phyloP scores from a whole-genome alignment of 2,113 vertebrate genomes.

The Rutilus rutilus region DNA sequence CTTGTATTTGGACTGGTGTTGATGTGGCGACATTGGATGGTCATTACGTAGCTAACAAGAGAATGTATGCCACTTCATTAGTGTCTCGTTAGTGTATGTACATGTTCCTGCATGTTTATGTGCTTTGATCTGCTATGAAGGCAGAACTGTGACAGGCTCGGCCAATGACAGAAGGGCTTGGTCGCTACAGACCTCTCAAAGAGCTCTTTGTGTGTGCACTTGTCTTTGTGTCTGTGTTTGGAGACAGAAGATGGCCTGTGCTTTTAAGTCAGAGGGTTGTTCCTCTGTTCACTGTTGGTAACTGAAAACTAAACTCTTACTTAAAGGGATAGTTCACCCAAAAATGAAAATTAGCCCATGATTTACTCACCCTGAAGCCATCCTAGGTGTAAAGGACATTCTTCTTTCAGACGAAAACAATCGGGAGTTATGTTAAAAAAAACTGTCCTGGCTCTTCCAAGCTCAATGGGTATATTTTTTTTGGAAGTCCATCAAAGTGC shows the following conservation, averaged over 20 bases:
- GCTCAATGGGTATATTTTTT: no score
- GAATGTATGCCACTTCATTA: neutral
- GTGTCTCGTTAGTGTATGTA: neutral
- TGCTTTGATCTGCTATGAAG: neutral
- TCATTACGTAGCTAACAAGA: neutral
- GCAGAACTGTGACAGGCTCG: conserved; percentile 25
- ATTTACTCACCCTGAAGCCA: no score
- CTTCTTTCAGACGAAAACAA: no score
- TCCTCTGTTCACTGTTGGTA: neutral
- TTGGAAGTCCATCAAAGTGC: no score
- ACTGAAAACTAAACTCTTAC: neutral
- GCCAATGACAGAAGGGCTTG: conserved; percentile 2
- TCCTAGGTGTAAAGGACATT: no score
- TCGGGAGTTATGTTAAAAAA: no score
- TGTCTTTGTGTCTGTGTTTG: conserved; percentile 30
- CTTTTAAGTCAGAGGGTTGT: conserved; percentile 6
- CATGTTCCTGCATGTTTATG: neutral
- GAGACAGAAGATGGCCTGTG: conserved; percentile 33
- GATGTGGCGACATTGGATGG: neutral
- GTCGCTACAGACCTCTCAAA: conserved; percentile 57
- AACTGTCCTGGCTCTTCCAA: no score
- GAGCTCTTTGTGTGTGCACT: conserved; percentile 63
- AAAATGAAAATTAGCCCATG: no score
- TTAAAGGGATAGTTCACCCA: no score
- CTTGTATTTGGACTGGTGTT: neutral